Base-by-base conservation (phyloP, 2,888 invertebrate genomes). In the Villa cingulata region DNA sequence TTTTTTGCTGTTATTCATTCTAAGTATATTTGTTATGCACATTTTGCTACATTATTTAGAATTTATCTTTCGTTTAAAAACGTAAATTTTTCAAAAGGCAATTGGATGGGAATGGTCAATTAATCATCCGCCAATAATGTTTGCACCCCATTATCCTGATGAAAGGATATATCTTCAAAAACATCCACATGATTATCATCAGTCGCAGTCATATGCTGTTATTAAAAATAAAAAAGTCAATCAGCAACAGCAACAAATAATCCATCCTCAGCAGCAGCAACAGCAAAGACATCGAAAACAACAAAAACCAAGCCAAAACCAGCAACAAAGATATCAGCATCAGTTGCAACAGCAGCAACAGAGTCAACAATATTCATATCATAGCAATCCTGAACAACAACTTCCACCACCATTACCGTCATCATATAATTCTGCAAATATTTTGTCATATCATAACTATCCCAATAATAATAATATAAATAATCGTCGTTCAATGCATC, bases 71-170 rank as follows among this genome's bases (percentile, higher is more conserved):
- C 29, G 40, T 43, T 49, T 49, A 36, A 40, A 43, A 46, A 18
- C 14, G 39, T 29, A 37, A 43, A 49, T 47, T 49, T 55, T 56
- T 54, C 49, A 52, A 37, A 54, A 59, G 58, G 55, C 56, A 49
- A 50, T 57, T 53, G 48, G 55, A 51, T 59, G 58, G 58, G 58
- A 59, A 52, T 59, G 57, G 57, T 56, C 59, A 38, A 54, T 58
- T 44, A 59, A 50, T 54, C 59, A 58, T 56, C 55, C 57, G 37
- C 55, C 56, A 46, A 40, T 57, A 48, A 54, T 48, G 51, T 46
- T 54, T 20, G 48, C 50, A 40, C 48, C 54, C 10, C 27, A 51
- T 45, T 46, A 42, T 37, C 43, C 48, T n/a, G 51, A 51, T 41
- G 46, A 46, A 34, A 41, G 46, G 46, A 46, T 46, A 41, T 41